Percentiles rank a stretch among this genome's conserved stretches.
Conservation (phyloP, 2,113 vertebrate genomes). For the Podilymbus podiceps region DNA sequence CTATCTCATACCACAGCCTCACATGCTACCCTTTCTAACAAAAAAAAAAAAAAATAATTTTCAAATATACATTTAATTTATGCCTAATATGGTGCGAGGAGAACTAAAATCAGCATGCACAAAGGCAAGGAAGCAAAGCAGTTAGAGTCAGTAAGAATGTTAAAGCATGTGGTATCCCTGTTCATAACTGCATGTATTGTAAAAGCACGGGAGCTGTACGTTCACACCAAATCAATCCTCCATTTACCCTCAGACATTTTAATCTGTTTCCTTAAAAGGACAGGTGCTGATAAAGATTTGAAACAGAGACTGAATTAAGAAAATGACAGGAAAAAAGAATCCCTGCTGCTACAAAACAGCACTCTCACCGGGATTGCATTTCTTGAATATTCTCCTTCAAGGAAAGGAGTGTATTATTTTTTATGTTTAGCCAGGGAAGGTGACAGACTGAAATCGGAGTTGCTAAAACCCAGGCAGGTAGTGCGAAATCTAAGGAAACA, state of each 20-base stretch:
- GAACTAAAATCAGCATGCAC: background rate
- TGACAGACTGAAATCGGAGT: conserved; percentile 65
- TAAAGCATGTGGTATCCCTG: background rate
- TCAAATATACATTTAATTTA: background rate
- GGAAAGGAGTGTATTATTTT: conserved; percentile 59
- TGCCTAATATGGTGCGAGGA: background rate
- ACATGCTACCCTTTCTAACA: background rate
- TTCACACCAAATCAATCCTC: conserved; percentile 39
- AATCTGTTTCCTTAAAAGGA: conserved; percentile 72
- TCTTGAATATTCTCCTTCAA: conserved; percentile 72
- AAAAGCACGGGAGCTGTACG: conserved; percentile 22
- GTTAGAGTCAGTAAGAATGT: background rate
- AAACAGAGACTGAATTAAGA: conserved; percentile 70
- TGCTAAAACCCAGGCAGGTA: conserved; percentile 71
- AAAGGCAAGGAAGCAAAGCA: background rate
- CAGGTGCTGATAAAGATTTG: conserved; percentile 67
- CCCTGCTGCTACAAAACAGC: conserved; percentile 66
- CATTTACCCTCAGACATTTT: conserved; percentile 65
- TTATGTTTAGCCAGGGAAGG: conserved; percentile 60
- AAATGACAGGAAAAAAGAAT: conserved; percentile 67
- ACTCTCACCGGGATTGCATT: conserved; percentile 71
- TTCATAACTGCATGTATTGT: background rate
- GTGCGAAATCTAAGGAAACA: conserved; percentile 74
- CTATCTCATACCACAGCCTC: background rate
- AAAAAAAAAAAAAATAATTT: background rate